Base-by-base conservation (phyloP, 2,113 vertebrate genomes). In the Thinocorus orbignyianus region DNA sequence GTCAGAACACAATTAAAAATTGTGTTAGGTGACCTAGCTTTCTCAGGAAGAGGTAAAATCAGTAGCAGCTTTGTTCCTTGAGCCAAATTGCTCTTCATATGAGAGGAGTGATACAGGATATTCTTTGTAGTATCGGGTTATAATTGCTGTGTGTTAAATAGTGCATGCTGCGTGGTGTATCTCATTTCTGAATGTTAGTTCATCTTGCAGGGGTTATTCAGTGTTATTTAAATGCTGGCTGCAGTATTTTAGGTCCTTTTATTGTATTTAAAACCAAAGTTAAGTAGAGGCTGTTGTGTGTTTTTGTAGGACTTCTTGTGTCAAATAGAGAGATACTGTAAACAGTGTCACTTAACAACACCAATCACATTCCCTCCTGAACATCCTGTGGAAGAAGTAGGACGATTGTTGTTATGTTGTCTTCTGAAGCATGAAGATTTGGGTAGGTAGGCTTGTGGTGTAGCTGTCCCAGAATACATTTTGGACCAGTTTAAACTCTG, bases 351-450 rank as follows among this genome's bases (percentile, higher is more conserved):
- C 91, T 98, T 99, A 96, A 99, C 99, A 71, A 99, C 99, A 5
- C 99, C 99, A 5, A 99, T 99, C 95, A 99, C 98, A 8, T 99
- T 99, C 95, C 99, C 99, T 62, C 99, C 98, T 4, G 99, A 99
- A 68, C 99, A 99, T 95, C 99, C 99, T 3, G 99, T 99, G 95
- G 99, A 99, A 97, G 99, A 99, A 97, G 99, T 99, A 35, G 99
- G 99, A 73, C 99, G 99, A 60, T 97, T 99, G 91, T 97, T 99
- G 51, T 96, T 99, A 42, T 99, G 99, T 96, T 99, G 99, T 97
- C 98, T 99, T 81, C 98, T 99, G 66, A 99, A 99, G 94, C 99
- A 99, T 88, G 99, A 99, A 86, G 99, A 99, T 98, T 98, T 99
- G 73, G 99, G 99, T 99, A 99, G 54, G 95, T 93, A 58, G 72